Conservation (phyloP, 2,113 vertebrate species). For the Bolborhynchus lineola region DNA sequence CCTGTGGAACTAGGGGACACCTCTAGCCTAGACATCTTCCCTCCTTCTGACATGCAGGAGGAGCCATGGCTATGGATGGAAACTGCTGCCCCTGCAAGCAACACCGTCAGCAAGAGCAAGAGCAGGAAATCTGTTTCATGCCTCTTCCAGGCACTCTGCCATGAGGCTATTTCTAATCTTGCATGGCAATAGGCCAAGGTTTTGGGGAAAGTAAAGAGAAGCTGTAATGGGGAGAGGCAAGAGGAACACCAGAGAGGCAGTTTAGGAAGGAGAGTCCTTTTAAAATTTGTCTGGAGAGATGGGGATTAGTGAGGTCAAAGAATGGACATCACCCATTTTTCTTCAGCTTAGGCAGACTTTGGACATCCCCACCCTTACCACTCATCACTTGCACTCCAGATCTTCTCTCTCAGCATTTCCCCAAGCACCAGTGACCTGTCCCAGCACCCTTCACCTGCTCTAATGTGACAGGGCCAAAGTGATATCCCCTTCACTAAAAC, state of each 20-base stretch:
- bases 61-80: neutral
- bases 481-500: neutral
- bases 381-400: neutral
- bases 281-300: neutral
- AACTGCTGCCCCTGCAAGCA: neutral
- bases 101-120: neutral
- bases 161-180: neutral
- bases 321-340: neutral
- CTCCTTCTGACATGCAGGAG: neutral
- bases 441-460: neutral
- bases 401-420: neutral
- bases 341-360: neutral
- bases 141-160: neutral
- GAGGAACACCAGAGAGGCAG: neutral
- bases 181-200: neutral
- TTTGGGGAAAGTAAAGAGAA: neutral
- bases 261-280: neutral
- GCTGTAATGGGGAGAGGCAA: neutral
- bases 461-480: neutral
- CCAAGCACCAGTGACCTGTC: neutral
- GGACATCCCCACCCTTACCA: rapidly evolving
- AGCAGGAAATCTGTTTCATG: neutral
- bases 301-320: neutral
- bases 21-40: neutral
- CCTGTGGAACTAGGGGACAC: rapidly evolving